Percentiles rank a stretch among this genome's conserved stretches.
Evolutionary conservation across 2,113 vertebrate genomes (phyloP).

Genomic region (Speoplatyrhinus poulsoni): DNA sequence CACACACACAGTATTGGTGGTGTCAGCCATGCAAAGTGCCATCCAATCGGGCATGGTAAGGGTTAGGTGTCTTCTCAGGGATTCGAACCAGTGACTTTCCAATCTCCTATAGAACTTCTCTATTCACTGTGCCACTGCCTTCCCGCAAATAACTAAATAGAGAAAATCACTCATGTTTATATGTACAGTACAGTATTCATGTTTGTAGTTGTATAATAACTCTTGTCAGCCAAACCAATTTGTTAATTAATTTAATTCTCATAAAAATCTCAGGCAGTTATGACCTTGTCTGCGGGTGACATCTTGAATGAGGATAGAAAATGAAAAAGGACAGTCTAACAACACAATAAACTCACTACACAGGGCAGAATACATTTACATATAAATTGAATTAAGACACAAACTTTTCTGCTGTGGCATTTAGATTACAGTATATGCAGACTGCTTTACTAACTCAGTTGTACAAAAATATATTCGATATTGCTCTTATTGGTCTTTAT

Average conservation of each 20-base stretch:
- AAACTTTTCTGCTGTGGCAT: slow-evolving; percentile 42
- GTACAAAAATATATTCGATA: no score
- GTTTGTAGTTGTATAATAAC: slow-evolving; percentile 1
- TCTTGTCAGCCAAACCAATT: neutral
- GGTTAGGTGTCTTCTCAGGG: no score
- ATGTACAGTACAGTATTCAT: slow-evolving; percentile 10
- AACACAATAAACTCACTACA: slow-evolving; percentile 73
- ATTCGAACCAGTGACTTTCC: neutral
- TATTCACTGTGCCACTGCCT: no score
- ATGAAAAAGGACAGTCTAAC: slow-evolving; percentile 48
- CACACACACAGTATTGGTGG: no score
- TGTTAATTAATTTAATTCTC: slow-evolving; percentile 36
- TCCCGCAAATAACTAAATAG: no score
- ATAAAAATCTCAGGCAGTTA: slow-evolving; percentile 40
- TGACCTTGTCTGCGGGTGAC: slow-evolving; percentile 36
- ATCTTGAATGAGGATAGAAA: slow-evolving; percentile 52
- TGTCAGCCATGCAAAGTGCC: neutral
- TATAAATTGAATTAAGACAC: slow-evolving; percentile 74
- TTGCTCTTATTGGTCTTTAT: no score
- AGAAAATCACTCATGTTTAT: slow-evolving; percentile 3
- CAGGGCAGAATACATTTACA: slow-evolving; percentile 74
- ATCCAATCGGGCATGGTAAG: no score
- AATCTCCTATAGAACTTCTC: no score
- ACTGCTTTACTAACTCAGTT: slow-evolving; percentile 9
- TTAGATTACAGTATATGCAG: slow-evolving; percentile 46